Percentiles rank a stretch among this genome's conserved stretches.
These are phyloP conservation scores for Syncerus caffer DNA, from an alignment of 2,797 vertebrate species.

Conservation along the genomic window DNA sequence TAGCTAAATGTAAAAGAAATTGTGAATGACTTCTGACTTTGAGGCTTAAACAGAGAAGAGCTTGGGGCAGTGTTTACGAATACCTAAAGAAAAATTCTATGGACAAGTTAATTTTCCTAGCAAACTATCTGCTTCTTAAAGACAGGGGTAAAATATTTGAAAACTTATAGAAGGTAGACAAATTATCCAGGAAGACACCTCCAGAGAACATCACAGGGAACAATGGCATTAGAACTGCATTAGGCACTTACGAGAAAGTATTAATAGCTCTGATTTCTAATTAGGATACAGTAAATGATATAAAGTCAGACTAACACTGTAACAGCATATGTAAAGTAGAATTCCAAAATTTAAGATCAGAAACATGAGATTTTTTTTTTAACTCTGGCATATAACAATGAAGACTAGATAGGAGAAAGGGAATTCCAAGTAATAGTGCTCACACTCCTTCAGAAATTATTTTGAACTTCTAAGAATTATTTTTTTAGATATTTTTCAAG, in stretches of 20 bases:
- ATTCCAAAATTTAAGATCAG: not conserved
- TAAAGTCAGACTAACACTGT: not conserved
- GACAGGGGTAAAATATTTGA: not conserved
- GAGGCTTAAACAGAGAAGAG: not conserved
- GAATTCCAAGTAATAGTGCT: not conserved
- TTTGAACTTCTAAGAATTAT: not conserved
- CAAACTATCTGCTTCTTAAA: not conserved
- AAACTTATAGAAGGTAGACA: not conserved
- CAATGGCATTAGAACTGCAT: not conserved
- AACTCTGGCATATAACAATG: not conserved
- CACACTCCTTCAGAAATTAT: not conserved
- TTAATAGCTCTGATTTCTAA: not conserved
- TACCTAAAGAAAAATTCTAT: not conserved
- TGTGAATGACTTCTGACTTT: not conserved
- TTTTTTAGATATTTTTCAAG: conserved; percentile 6
- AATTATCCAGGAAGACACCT: conserved; percentile 13
- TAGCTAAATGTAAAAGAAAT: not conserved
- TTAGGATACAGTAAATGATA: not conserved
- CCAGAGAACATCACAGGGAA: not conserved
- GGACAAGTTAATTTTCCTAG: not conserved
- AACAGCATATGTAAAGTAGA: not conserved
- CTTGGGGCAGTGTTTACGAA: not conserved
- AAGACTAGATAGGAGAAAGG: not conserved
- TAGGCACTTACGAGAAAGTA: not conserved
- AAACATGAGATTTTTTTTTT: not conserved